These are phyloP conservation scores for Stigmatopora nigra DNA, from an alignment of 2,113 vertebrate species.

Conservation along the genomic window DNA sequence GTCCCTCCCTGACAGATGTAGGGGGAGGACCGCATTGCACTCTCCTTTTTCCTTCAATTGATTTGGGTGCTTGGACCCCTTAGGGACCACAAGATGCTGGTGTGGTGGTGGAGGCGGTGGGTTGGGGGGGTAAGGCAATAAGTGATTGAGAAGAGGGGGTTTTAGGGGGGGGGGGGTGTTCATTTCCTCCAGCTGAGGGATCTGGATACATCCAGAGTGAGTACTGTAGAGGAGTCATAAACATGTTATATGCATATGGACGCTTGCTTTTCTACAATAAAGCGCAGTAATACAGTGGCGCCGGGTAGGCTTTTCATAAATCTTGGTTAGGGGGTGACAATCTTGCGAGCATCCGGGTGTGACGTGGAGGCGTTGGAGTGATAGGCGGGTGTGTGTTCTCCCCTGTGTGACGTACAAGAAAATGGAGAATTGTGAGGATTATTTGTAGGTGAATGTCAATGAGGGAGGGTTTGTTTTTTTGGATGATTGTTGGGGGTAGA, in stretches of 20 bases:
- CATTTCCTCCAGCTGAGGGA: conserved; percentile 57
- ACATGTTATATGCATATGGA: conserved; percentile 41
- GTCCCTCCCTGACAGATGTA: conserved; percentile 73
- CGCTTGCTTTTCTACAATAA: conserved; percentile 37
- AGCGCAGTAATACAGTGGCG: conserved; percentile 8
- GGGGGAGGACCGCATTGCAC: conserved; percentile 67
- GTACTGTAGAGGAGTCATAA: conserved; percentile 36
- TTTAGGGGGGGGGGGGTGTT: conserved; percentile 36
- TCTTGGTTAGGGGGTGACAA: conserved; percentile 54
- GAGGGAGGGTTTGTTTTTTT: no score
- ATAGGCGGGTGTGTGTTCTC: conserved; percentile 21
- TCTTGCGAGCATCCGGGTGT: conserved; percentile 43
- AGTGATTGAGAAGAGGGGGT: conserved; percentile 30
- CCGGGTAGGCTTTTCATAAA: conserved; percentile 44
- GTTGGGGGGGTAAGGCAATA: conserved; percentile 26
- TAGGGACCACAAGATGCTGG: conserved; percentile 53
- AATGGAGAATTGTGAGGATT: no score
- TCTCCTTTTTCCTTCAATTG: conserved; percentile 75
- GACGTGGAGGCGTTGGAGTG: conserved; percentile 45
- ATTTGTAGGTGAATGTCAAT: no score
- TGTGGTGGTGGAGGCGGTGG: conserved; percentile 41
- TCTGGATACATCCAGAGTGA: conserved; percentile 33
- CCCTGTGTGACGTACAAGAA: conserved; percentile 3
- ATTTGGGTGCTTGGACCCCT: conserved; percentile 72
- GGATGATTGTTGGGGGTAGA: no score